These are phyloP conservation scores for Pitta sordida DNA, from an alignment of 2,113 vertebrate genomes.

Conservation along the genomic window DNA sequence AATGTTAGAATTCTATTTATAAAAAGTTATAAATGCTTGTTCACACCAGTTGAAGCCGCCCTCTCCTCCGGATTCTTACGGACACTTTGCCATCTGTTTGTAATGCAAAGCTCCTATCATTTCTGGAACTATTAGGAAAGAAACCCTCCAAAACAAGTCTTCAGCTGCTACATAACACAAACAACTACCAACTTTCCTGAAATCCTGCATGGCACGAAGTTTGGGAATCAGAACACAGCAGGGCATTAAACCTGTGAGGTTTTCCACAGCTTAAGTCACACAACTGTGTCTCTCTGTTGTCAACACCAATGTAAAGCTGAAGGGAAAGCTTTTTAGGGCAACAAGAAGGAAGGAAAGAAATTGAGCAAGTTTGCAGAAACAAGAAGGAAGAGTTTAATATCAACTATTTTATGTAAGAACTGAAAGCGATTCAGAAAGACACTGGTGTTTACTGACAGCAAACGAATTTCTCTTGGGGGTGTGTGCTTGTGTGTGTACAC, in stretches of 20 bases:
- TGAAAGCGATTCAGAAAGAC: not conserved
- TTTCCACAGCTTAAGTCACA: rapidly evolving
- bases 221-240: not conserved
- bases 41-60: not conserved
- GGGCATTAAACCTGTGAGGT: not conserved
- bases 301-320: not conserved
- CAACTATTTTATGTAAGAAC: not conserved
- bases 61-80: not conserved
- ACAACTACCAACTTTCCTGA: not conserved
- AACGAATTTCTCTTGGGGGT: not conserved
- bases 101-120: not conserved
- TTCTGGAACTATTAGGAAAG: not conserved
- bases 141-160: not conserved
- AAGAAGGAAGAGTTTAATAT: not conserved
- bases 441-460: not conserved
- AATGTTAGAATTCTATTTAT: not conserved
- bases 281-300: not conserved
- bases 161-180: not conserved
- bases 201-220: not conserved
- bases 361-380: not conserved
- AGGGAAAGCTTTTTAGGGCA: not conserved
- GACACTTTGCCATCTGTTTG: not conserved
- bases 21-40: not conserved
- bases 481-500: not conserved
- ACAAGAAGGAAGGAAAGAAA: not conserved